These are phyloP conservation scores for Aurelia aurita complex sp. Pacific DNA, from an alignment of 30 jellyfish, hydroid and myxozoan genomes.

Conservation along the genomic window DNA sequence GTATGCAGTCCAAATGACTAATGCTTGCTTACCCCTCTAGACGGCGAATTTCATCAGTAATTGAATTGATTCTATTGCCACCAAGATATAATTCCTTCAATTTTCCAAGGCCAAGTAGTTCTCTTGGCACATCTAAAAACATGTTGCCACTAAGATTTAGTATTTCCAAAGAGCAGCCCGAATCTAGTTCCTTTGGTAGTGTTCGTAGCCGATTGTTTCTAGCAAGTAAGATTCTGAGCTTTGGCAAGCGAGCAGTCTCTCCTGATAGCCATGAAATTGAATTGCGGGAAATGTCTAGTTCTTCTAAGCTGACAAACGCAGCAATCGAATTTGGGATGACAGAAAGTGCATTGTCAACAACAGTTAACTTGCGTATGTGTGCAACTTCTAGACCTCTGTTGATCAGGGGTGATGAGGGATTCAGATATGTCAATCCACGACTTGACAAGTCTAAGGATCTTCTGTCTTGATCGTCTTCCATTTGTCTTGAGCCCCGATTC, in stretches of 20 bases:
- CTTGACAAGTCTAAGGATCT: conserved; percentile 62
- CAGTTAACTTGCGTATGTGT: conserved; percentile 59
- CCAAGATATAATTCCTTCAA: conserved; percentile 93
- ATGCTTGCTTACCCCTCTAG: conserved; percentile 72
- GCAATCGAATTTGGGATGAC: conserved; percentile 80
- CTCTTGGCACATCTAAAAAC: conserved; percentile 76
- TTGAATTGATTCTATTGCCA: conserved; percentile 72
- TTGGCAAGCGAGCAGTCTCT: conserved; percentile 69
- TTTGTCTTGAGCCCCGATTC: too few species aligned
- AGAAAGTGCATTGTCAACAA: conserved; percentile 75
- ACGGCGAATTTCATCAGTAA: conserved; percentile 70
- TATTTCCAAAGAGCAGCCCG: conserved; percentile 51
- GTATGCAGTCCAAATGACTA: not conserved
- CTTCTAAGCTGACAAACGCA: conserved; percentile 71
- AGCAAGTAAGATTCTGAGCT: conserved; percentile 67
- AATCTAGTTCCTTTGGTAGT: conserved; percentile 86
- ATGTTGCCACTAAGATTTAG: conserved; percentile 91
- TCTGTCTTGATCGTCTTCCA: conserved; percentile 16
- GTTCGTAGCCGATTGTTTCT: conserved; percentile 78
- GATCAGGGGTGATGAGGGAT: conserved; percentile 35
- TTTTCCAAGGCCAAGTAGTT: conserved; percentile 47
- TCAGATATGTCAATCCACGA: conserved; percentile 67
- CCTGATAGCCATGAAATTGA: conserved; percentile 94
- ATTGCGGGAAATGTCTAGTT: conserved; percentile 92
- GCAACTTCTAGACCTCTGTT: conserved; percentile 49